Conservation (phyloP, 2,888 invertebrate species). For the Syritta pipiens region DNA sequence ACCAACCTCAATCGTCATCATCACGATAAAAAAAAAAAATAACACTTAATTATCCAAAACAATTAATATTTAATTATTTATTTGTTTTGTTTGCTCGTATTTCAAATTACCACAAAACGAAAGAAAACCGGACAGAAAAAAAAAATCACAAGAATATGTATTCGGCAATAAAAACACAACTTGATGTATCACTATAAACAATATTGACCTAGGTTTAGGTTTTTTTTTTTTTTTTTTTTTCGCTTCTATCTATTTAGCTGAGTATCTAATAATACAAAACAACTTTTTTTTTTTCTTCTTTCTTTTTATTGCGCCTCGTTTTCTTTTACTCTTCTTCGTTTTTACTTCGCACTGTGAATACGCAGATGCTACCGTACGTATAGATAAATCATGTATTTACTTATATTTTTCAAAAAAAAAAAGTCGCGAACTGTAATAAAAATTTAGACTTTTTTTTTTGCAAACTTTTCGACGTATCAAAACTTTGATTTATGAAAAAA, state of each 20-base stretch:
- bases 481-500: not conserved
- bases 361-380: constrained; percentile 10
- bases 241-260: constrained; percentile 55
- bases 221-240: constrained; percentile 56
- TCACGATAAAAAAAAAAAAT: constrained; percentile 18
- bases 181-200: constrained; percentile 68
- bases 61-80: constrained; percentile 7
- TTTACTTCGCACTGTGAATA: constrained; percentile 2
- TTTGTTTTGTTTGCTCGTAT: not conserved
- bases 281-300: constrained; percentile 35
- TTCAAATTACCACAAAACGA: constrained; percentile 14
- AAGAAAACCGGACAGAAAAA: too few species aligned
- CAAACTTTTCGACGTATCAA: too few species aligned
- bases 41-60: constrained; percentile 24
- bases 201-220: constrained; percentile 69
- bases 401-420: constrained; percentile 8
- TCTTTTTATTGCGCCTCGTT: not conserved
- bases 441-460: not conserved
- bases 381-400: not conserved
- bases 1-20: constrained; percentile 6
- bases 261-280: constrained; percentile 62
- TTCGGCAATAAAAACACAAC: constrained; percentile 45
- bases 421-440: not conserved
- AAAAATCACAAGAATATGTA: constrained; percentile 1
- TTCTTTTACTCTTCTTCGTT: constrained; percentile 4